These are phyloP conservation scores for Lycocerus yunnanus DNA, from an alignment of 2,888 invertebrate species.

Conservation along the genomic window DNA sequence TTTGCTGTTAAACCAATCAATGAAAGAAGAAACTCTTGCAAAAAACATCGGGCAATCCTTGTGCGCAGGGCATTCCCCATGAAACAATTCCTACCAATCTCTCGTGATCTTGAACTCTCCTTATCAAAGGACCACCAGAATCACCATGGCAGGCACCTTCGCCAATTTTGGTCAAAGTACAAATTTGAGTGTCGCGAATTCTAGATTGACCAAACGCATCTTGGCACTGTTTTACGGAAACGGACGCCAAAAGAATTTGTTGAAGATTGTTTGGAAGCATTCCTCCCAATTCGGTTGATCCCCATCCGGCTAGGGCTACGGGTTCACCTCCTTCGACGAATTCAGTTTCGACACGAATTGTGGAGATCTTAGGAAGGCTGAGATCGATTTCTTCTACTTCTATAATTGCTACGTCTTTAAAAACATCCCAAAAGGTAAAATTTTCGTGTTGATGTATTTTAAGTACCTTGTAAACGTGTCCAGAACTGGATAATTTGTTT, in stretches of 20 bases:
- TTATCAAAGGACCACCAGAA: conserved; percentile 59
- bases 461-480: no score
- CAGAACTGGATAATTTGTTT: no score
- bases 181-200: background rate
- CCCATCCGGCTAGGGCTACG: conserved; percentile 48
- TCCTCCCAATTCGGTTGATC: conserved; percentile 59
- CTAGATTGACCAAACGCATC: background rate
- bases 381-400: no score
- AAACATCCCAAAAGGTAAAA: no score
- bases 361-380: background rate
- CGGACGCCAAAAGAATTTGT: conserved; percentile 57
- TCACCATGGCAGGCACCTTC: conserved; percentile 64
- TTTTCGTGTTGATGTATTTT: no score
- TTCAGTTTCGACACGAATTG: conserved; percentile 36
- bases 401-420: no score
- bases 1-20: background rate
- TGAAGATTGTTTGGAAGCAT: conserved; percentile 59
- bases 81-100: background rate
- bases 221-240: conserved; percentile 55
- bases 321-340: conserved; percentile 45
- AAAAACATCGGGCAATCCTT: background rate
- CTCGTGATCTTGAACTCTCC: conserved; percentile 22
- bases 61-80: background rate
- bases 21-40: background rate
- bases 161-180: conserved; percentile 50